Evolutionary conservation across 2,888 invertebrate species (phyloP).

Genomic region (Thereva unica): DNA sequence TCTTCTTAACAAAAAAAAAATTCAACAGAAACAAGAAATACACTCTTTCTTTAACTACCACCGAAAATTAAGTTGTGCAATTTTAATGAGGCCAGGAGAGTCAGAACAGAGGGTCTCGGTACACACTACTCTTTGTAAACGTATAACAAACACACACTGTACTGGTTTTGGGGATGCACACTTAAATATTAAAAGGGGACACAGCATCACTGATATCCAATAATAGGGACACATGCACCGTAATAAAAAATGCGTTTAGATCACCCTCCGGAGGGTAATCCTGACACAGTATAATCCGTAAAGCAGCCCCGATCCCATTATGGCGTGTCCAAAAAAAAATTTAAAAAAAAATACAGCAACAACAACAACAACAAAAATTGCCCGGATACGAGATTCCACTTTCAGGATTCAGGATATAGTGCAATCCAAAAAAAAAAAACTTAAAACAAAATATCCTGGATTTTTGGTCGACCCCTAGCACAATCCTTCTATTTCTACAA

Average conservation of each 20-base stretch:
- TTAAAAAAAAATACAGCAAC: too few species aligned
- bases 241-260: constrained; percentile 31
- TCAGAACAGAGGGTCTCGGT: constrained; percentile 18
- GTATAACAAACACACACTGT: not conserved
- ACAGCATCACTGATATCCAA: constrained; percentile 35
- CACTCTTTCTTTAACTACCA: too few species aligned
- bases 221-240: constrained; percentile 25
- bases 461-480: too few species aligned
- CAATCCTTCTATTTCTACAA: too few species aligned
- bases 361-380: too few species aligned
- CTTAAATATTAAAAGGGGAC: constrained; percentile 14
- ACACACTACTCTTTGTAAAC: constrained; percentile 12
- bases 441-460: not conserved
- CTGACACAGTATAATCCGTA: constrained; percentile 34
- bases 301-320: constrained; percentile 28
- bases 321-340: constrained; percentile 29
- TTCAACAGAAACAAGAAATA: too few species aligned
- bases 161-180: not conserved
- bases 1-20: too few species aligned
- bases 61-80: constrained; percentile 15
- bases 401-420: constrained; percentile 24
- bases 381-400: constrained; percentile 29
- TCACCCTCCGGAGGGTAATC: constrained; percentile 21
- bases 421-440: constrained; percentile 26
- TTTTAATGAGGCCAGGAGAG: constrained; percentile 9